phyloP scores from a whole-genome alignment of 2,113 vertebrate species.

The Solea solea region DNA sequence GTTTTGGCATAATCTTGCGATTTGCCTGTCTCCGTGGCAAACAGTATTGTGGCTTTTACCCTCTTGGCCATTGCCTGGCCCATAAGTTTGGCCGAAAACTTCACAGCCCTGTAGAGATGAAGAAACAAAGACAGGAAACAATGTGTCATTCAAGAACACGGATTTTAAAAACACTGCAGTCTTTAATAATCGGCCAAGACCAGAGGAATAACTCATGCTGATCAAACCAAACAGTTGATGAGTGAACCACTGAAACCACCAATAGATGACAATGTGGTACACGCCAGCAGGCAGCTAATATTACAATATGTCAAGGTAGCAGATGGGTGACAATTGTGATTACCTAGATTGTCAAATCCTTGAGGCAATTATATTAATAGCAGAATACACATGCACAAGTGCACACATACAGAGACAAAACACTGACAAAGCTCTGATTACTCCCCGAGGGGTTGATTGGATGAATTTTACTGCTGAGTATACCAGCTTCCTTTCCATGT shows the following conservation, averaged over 20 bases:
- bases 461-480: conserved; percentile 62
- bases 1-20: conserved; percentile 97
- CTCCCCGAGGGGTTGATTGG: conserved; percentile 71
- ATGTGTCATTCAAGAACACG: neutral
- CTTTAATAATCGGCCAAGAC: too few relatives aligned
- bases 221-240: neutral
- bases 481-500: conserved; percentile 24
- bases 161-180: too few relatives aligned
- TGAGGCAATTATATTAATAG: conserved; percentile 75
- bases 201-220: too few relatives aligned
- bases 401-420: conserved; percentile 25
- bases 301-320: conserved; percentile 30
- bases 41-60: conserved; percentile 97
- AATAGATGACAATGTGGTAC: neutral
- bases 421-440: conserved; percentile 68
- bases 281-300: conserved; percentile 26
- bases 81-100: conserved; percentile 99
- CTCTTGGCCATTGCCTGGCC: conserved; percentile 98
- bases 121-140: neutral
- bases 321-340: conserved; percentile 64
- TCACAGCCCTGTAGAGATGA: conserved; percentile 87
- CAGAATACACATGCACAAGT: conserved; percentile 29
- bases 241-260: conserved; percentile 1
- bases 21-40: conserved; percentile 95
- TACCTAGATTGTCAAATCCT: conserved; percentile 70